Evolutionary conservation across 92 coral and sea anemone genomes (phyloP).

Genomic region (Montipora capitata): DNA sequence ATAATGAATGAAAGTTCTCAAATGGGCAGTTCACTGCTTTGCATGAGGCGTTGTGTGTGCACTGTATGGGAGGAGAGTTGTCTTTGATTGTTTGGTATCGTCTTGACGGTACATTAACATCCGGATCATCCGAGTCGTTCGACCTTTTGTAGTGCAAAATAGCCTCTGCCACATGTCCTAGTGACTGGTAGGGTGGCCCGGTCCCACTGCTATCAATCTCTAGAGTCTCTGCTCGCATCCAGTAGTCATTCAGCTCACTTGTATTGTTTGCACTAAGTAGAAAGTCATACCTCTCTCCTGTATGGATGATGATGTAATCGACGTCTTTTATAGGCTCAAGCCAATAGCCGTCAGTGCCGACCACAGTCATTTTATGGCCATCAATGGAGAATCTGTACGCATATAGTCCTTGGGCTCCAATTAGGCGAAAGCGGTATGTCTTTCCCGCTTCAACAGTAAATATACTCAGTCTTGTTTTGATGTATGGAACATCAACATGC

Average conservation of each 20-base stretch:
- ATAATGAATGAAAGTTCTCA: slow-evolving; percentile 15
- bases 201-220: slow-evolving; percentile 50
- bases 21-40: slow-evolving; percentile 77
- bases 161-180: slow-evolving; percentile 73
- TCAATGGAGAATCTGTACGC: slow-evolving; percentile 68
- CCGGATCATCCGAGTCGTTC: background rate
- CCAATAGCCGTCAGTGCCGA: slow-evolving; percentile 84
- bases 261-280: slow-evolving; percentile 68
- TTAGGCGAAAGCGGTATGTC: slow-evolving; percentile 79
- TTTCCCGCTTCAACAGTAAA: slow-evolving; percentile 74
- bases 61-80: slow-evolving; percentile 13
- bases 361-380: slow-evolving; percentile 78
- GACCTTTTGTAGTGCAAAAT: slow-evolving; percentile 54
- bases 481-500: slow-evolving; percentile 61
- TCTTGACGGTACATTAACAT: slow-evolving; percentile 29
- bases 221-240: slow-evolving; percentile 83
- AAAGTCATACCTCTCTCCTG: slow-evolving; percentile 90
- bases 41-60: slow-evolving; percentile 20
- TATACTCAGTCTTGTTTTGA: slow-evolving; percentile 65
- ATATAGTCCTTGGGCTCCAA: slow-evolving; percentile 69
- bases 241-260: slow-evolving; percentile 50
- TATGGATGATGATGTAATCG: slow-evolving; percentile 80
- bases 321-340: slow-evolving; percentile 69
- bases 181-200: slow-evolving; percentile 55
- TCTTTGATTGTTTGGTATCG: slow-evolving; percentile 21